Evolutionary conservation across 2,888 invertebrate species (phyloP), one percentile per base, ranked within the genome.

Genomic region (Himalopsyche japonica): DNA sequence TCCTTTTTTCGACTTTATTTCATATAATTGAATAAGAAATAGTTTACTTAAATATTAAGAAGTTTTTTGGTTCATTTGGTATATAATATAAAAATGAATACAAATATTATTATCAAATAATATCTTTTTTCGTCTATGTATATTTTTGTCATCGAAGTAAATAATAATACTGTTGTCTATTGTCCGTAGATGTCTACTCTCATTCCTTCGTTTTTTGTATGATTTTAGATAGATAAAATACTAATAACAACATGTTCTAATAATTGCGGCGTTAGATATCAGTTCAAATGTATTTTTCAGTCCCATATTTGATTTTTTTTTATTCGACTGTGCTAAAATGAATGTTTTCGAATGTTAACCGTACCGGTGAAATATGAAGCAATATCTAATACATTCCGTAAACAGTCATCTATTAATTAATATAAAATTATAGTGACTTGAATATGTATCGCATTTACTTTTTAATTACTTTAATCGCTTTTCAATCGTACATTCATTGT

Each of bases 381-480:
- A 18, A 34, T 15, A 32, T 43, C 34, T 77, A 77, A 70, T 70
- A 15, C 70, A 15, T 30, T 27, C 70, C 70, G 27, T 15, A 70
- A 70, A 70, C 70, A 27, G 70, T 70, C 70, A 70, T 70, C 70
- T 70, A 70, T 27, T 70, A 30, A 70, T 70, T 70, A 70, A 70
- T 27, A 12, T 70, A 70, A 70, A 70, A 70, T 70, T 70, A 70
- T 70, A 70, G 70, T 70, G 70, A 30, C 27, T 27, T 30, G 20
- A 70, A 70, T 70, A 70, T 70, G 70, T 79, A 47, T 79, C 37
- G 47, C 24, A 92, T 91, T 87, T 91, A 92, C 81, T 91, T 91
- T 57, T 85, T 78, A 78, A 82, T 87, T 30, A 30, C 64, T 80
- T 37, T 70, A 27, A 70, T 70, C 70, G 30, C 32, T 43, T 34